Evolutionary conservation across 2,797 vertebrate genomes (phyloP).

Genomic region (Anniella stebbinsi): DNA sequence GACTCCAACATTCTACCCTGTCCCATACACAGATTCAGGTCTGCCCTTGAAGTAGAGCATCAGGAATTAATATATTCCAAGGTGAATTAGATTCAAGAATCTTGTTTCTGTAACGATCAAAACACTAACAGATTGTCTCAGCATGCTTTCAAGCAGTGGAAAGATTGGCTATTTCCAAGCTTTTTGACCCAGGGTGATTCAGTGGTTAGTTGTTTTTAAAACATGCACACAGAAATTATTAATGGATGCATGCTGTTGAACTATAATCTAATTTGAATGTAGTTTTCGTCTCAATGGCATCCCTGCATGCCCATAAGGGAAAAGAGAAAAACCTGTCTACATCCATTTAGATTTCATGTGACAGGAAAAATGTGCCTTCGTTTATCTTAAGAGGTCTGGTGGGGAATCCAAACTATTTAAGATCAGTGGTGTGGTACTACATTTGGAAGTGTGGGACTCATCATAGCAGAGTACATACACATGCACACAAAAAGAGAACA

Average conservation of each 20-base stretch:
- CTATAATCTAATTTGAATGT: slow-evolving; percentile 14
- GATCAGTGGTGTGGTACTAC: neutral
- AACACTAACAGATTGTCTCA: neutral
- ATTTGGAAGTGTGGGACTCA: neutral
- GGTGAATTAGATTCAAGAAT: neutral
- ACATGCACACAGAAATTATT: neutral
- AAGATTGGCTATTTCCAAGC: slow-evolving; percentile 1
- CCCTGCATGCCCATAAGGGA: neutral
- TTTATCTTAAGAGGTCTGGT: neutral
- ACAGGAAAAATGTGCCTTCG: neutral
- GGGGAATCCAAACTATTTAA: neutral
- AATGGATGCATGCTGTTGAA: slow-evolving; percentile 9
- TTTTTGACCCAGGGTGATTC: neutral
- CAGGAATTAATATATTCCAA: neutral
- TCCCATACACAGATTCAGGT: too few species aligned
- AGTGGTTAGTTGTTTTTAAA: neutral
- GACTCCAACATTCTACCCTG: too few species aligned
- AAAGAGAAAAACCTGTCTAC: slow-evolving; percentile 7
- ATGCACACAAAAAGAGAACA: neutral
- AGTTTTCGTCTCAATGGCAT: slow-evolving; percentile 7
- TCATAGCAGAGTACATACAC: neutral
- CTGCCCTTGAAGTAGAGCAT: neutral
- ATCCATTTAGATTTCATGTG: slow-evolving; percentile 1
- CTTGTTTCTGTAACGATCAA: neutral
- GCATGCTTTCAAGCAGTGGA: neutral